A percentile compares a stretch with the other conserved stretches of the same genome.
phyloP scores from a whole-genome alignment of 2,797 vertebrate species.

The Pterois miles region DNA sequence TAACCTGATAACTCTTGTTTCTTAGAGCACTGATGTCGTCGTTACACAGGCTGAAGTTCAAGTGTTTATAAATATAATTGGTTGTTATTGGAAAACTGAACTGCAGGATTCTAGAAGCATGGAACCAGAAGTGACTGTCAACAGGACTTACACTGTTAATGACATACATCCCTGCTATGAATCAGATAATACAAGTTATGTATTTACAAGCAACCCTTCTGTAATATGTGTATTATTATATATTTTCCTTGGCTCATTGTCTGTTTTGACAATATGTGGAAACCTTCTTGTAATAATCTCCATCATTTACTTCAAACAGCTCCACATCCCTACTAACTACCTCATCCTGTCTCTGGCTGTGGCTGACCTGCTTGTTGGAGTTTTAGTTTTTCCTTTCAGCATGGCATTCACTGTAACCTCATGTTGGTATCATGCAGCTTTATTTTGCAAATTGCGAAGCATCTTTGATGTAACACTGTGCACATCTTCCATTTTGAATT shows the following conservation, averaged over 20 bases:
- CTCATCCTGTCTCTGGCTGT: constrained; percentile 53
- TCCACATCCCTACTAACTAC: constrained; percentile 52
- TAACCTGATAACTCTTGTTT: no score
- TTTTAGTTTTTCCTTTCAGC: constrained; percentile 38
- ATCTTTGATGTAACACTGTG: constrained; percentile 77
- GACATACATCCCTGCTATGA: constrained; percentile 20
- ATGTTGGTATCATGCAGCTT: constrained; percentile 76
- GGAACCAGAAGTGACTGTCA: not conserved
- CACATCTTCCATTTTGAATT: no score
- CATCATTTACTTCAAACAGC: constrained; percentile 52
- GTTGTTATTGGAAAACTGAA: not conserved
- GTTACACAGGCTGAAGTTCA: no score
- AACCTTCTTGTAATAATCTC: constrained; percentile 52
- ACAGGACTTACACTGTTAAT: not conserved
- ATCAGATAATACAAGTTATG: not conserved
- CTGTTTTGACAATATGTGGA: constrained; percentile 38
- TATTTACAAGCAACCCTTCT: constrained; percentile 30
- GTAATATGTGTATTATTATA: constrained; percentile 14
- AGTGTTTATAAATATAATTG: no score
- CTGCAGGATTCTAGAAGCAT: not conserved
- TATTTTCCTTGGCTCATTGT: constrained; percentile 27
- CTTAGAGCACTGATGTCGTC: no score
- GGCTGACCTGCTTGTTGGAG: constrained; percentile 43
- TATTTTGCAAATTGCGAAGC: constrained; percentile 77
- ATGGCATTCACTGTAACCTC: constrained; percentile 62